phyloP scores from a whole-genome alignment of 2,888 invertebrate species.

The Drosophila kanekoi region DNA sequence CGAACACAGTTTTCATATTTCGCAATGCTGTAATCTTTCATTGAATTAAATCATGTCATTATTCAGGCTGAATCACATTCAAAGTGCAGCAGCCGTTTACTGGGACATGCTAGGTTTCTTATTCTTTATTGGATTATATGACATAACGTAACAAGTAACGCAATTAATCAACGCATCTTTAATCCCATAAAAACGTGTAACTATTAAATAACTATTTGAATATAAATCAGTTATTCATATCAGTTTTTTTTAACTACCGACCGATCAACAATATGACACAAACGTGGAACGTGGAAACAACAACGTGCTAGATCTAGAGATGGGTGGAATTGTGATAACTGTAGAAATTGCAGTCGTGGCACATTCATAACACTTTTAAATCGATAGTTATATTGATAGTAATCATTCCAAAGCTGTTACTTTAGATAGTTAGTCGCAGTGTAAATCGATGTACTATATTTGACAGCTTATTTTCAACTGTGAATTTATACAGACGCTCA shows the following conservation, averaged over 20 bases:
- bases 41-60: constrained; percentile 55
- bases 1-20: constrained; percentile 19
- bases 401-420: neutral
- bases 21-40: constrained; percentile 22
- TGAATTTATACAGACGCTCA: no score
- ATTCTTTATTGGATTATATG: no score
- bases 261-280: no score
- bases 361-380: neutral
- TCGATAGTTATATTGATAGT: neutral
- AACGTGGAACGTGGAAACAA: neutral
- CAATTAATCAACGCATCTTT: no score
- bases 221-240: no score
- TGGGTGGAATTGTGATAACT: neutral
- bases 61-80: constrained; percentile 42
- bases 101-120: no score
- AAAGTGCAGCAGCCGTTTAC: constrained; percentile 1
- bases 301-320: neutral
- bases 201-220: no score
- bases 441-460: neutral
- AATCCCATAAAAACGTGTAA: no score
- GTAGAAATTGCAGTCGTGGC: neutral
- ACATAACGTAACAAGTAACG: no score
- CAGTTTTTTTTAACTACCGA: no score
- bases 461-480: neutral
- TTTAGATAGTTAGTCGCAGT: neutral